Conservation (phyloP, 1,140 invertebrate species). For the Drosophila rufa region DNA sequence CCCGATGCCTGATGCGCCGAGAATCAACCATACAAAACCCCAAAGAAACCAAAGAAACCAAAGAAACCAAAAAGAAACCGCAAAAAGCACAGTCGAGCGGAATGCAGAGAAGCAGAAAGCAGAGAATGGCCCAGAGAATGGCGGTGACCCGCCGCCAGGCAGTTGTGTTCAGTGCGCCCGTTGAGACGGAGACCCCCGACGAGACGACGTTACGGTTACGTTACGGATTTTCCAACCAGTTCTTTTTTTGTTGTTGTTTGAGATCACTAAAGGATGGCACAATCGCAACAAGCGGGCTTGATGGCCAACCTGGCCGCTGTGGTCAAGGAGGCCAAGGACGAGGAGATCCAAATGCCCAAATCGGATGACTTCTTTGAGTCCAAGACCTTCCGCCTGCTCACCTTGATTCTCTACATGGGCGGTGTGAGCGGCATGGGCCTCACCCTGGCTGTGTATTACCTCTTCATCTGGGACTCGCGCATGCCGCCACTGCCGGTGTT, state of each 20-base stretch:
- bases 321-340: slow-evolving; percentile 75
- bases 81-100: slow-evolving; percentile 30
- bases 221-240: too few species aligned
- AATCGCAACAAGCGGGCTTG: not conserved
- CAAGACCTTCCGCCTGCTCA: slow-evolving; percentile 73
- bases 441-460: slow-evolving; percentile 75
- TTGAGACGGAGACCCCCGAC: slow-evolving; percentile 43
- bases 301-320: slow-evolving; percentile 58
- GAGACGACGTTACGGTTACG: slow-evolving; percentile 6
- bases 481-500: slow-evolving; percentile 82
- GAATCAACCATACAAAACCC: not conserved
- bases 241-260: not conserved
- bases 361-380: slow-evolving; percentile 81
- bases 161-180: slow-evolving; percentile 60
- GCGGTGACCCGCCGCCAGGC: slow-evolving; percentile 9
- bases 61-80: not conserved
- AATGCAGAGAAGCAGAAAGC: slow-evolving; percentile 7
- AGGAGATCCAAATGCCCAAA: slow-evolving; percentile 75
- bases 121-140: slow-evolving; percentile 19
- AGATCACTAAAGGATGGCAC: slow-evolving; percentile 9
- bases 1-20: not conserved
- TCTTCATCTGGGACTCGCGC: slow-evolving; percentile 82
- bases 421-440: slow-evolving; percentile 78
- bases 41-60: slow-evolving; percentile 29
- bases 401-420: slow-evolving; percentile 75